Evolutionary conservation across 2,888 invertebrate genomes (phyloP), one percentile per base, ranked within the genome.

Genomic region (Dinocampus coccinellae): DNA sequence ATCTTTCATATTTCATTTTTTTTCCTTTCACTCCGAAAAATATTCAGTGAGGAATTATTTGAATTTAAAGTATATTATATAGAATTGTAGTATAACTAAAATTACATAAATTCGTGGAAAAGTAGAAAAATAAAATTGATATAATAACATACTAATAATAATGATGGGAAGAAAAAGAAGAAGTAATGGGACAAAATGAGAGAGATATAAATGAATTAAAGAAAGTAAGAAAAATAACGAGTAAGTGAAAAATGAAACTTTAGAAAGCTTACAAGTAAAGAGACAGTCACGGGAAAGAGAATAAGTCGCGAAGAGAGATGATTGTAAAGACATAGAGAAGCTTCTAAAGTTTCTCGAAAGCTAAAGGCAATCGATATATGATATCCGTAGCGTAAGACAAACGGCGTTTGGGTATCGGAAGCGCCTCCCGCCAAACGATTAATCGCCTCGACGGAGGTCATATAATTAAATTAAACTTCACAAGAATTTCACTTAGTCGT

Each of bases 401-500:
- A 77, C 73, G 73, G 64, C 69, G 70, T 58, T 42, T 47, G 24
- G 69, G 62, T 75, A 69, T 63, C 26, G 73, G 65, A 65, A 57
- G 33, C 47, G 52, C 52, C 36, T 64, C 47, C 58, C 36, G 70
- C 77, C 77, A 73, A 73, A 73, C 79, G 78, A 83, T 83, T 83
- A 82, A 83, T 83, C 79, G 82, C 77, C 71, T 73, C 73, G 73
- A 64, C 76, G 74, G 73, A 70, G 75, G 72, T 73, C 76, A 78
- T 81, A 78, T 81, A 83, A 83, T 82, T 80, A 83, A 83, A 83
- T 81, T 79, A 78, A 83, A 83, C 81, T 83, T 83, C 73, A 75
- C 79, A 83, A 83, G 83, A 83, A 83, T 83, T 83, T 83, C 83
- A 83, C 81, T 83, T 83, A 80, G 73, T 72, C 75, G 63, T 72